Conservation (phyloP, 2,888 invertebrate genomes). For the Xestia xanthographa region DNA sequence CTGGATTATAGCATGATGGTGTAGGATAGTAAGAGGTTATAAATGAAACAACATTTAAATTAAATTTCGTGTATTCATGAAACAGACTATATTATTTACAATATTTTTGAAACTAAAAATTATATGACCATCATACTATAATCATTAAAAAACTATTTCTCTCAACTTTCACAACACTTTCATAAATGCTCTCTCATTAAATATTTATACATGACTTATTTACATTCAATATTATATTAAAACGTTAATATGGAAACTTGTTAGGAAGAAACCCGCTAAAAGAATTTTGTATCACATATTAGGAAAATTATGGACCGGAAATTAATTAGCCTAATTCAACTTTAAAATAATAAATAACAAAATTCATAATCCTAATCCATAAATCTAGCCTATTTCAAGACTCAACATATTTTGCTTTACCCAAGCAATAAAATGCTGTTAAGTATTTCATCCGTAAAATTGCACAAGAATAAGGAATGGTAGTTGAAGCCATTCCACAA, state of each 20-base stretch:
- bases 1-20: constrained; percentile 87
- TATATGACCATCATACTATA: constrained; percentile 88
- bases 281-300: neutral
- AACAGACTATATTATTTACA: constrained; percentile 76
- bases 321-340: neutral
- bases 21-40: constrained; percentile 72
- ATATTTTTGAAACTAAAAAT: constrained; percentile 65
- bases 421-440: neutral
- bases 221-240: constrained; percentile 37
- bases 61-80: constrained; percentile 81
- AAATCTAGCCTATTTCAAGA: neutral
- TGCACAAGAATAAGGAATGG: neutral
- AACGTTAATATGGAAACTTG: constrained; percentile 1
- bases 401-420: neutral
- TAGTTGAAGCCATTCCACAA: neutral
- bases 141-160: constrained; percentile 62
- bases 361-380: neutral
- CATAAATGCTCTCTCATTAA: constrained; percentile 49
- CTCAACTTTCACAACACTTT: constrained; percentile 45
- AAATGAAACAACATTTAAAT: constrained; percentile 85
- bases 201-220: constrained; percentile 41
- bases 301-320: neutral
- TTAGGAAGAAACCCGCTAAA: neutral
- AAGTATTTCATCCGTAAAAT: neutral
- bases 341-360: constrained; percentile 12